A percentile compares a stretch with the other conserved stretches of the same genome.
These are phyloP conservation scores for Onychostoma macrolepis DNA, from an alignment of 2,113 vertebrate genomes.

Conservation along the genomic window DNA sequence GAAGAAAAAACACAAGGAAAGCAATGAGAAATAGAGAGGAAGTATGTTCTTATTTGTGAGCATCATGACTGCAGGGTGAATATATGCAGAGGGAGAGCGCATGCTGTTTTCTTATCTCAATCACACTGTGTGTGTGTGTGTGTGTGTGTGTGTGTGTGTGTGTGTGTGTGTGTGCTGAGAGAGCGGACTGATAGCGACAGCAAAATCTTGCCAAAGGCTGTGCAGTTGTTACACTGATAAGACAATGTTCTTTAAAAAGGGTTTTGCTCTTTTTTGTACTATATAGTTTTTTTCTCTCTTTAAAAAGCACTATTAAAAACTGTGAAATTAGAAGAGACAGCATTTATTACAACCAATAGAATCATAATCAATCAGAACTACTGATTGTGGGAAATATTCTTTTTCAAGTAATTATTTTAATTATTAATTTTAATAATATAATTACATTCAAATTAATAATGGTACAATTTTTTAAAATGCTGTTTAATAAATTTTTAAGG, in stretches of 20 bases:
- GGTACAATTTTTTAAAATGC: background rate
- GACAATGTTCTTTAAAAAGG: slow-evolving; percentile 29
- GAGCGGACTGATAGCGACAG: slow-evolving; percentile 31
- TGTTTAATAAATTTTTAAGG: background rate
- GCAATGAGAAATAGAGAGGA: background rate
- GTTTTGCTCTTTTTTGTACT: slow-evolving; percentile 14
- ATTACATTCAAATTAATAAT: background rate
- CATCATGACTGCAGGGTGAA: slow-evolving; percentile 38
- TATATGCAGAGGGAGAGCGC: slow-evolving; percentile 28
- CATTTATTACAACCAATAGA: background rate
- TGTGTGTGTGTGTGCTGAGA: slow-evolving; percentile 3
- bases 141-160: slow-evolving; percentile 25
- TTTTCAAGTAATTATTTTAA: background rate
- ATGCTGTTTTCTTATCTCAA: slow-evolving; percentile 44
- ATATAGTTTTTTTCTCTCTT: background rate
- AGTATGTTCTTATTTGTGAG: slow-evolving; percentile 16
- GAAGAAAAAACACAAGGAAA: slow-evolving; percentile 3
- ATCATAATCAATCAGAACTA: background rate
- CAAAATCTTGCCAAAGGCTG: slow-evolving; percentile 44
- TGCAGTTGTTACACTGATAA: slow-evolving; percentile 43
- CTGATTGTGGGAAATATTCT: background rate
- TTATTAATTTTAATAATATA: background rate
- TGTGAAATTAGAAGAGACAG: background rate
- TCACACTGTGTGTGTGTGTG: slow-evolving; percentile 10
- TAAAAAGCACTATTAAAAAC: background rate